Conservation (phyloP, 1,140 invertebrate genomes). For the Sycobia sp. region DNA sequence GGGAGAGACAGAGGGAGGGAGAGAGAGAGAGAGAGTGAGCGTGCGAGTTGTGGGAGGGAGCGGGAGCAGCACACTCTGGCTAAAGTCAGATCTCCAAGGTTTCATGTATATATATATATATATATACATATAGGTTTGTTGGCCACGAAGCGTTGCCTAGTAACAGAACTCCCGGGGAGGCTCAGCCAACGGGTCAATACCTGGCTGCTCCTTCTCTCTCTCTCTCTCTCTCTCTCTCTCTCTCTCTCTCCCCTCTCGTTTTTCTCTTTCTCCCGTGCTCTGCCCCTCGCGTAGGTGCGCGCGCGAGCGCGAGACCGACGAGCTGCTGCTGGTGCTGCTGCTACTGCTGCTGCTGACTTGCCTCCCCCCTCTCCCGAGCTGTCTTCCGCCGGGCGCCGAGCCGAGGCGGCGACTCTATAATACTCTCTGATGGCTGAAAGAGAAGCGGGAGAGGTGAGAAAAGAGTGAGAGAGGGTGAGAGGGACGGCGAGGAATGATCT, state of each 20-base stretch:
- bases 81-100: slow-evolving; percentile 37
- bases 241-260: slow-evolving; percentile 6
- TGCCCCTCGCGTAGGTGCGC: no score
- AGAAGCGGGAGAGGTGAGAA: background rate
- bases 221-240: slow-evolving; percentile 34
- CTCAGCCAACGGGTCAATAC: slow-evolving; percentile 52
- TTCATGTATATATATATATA: no score
- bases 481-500: no score
- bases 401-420: no score
- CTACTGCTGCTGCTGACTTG: no score
- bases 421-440: no score
- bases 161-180: slow-evolving; percentile 37
- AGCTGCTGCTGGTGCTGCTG: slow-evolving; percentile 6
- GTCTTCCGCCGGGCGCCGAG: no score
- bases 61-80: background rate
- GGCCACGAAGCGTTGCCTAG: slow-evolving; percentile 23
- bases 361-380: no score
- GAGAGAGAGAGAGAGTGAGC: background rate
- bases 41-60: no score
- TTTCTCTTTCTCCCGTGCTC: slow-evolving; percentile 15
- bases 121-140: slow-evolving; percentile 31
- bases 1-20: no score
- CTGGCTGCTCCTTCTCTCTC: slow-evolving; percentile 42
- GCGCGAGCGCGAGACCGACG: no score
- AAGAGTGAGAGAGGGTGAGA: background rate